Evolutionary conservation across 2,797 vertebrate genomes (phyloP).

Genomic region (Pelodytes ibericus): DNA sequence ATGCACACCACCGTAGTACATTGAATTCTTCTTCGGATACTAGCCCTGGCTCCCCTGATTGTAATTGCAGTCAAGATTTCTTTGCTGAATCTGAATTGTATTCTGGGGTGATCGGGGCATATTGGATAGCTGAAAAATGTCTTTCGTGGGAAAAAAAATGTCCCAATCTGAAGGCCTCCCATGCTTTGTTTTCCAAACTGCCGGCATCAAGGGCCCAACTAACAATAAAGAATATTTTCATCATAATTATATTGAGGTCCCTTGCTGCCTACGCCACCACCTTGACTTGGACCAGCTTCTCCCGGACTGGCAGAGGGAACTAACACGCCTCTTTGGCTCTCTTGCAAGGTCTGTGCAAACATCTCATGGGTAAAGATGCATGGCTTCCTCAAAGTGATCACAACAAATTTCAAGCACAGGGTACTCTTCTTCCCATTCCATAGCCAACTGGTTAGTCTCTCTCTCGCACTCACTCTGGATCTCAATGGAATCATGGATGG

Average conservation of each 20-base stretch:
- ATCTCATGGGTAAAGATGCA: constrained; percentile 98
- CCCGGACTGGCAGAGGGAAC: constrained; percentile 91
- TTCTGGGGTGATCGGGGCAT: no score
- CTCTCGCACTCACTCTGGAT: constrained; percentile 93
- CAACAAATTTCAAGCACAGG: constrained; percentile 84
- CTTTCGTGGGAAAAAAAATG: no score
- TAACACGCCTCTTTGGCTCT: constrained; percentile 96
- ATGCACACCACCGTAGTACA: no score
- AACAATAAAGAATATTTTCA: constrained; percentile 97
- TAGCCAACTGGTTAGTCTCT: constrained; percentile 95
- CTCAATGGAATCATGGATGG: constrained; percentile 96
- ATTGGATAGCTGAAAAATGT: no score
- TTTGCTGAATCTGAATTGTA: no score
- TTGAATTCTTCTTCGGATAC: no score
- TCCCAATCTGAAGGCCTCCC: no score
- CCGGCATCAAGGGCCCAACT: constrained; percentile 70
- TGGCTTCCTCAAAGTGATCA: constrained; percentile 98
- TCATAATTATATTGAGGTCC: constrained; percentile 94
- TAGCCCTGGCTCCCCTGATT: no score
- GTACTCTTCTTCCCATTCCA: constrained; percentile 92
- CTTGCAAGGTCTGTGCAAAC: constrained; percentile 98
- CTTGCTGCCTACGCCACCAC: constrained; percentile 84
- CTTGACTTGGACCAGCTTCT: constrained; percentile 89
- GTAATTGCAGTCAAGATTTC: no score
- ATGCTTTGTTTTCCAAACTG: constrained; percentile 80